Evolutionary conservation across 1,140 invertebrate species (phyloP), one percentile per base, ranked within the genome.

Genomic region (Choristoneura fumiferana): DNA sequence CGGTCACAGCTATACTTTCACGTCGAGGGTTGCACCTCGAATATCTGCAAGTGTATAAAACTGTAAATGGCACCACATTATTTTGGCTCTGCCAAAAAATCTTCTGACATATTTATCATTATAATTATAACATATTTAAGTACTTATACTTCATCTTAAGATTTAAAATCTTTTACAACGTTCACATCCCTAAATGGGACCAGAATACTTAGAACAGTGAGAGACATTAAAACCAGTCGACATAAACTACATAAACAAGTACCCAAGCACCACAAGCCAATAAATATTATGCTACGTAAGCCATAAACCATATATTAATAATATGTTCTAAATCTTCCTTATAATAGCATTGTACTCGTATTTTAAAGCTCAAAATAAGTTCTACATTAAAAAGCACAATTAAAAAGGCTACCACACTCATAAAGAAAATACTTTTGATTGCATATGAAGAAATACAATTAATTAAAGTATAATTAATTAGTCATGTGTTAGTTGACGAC

Each of bases 231-330:
- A 77, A 79, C 72, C 76, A 79, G 73, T 60, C 67, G 34, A 56
- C 56, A 69, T 68, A 69, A 65, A 68, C 62, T 79, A 84, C 60
- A 67, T 55, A 74, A 69, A 71, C 69, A 73, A 72, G 67, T 81
- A 85, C 81, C 81, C 81, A 86, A 84, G 79, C 81, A 87, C 82
- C 81, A 70, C 64, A 86, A 80, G 76, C 76, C 54, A 75, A 76
- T 79, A 78, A 80, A 80, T 81, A 83, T 73, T 29, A 76, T 63
- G 69, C 71, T 68, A 55, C 38, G 54, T 67, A 80, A 70, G 69
- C 74, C 68, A 60, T 69, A 79, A 77, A 76, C 62, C 61, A 78
- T 78, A 81, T 81, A 71, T 74, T 79, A 81, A n/a, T n/a, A n/a
- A 62, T 73, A 65, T 62, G 67, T 63, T 56, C 55, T 68, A 69